Conservation (phyloP, 2,888 invertebrate genomes). For the Volucella inflata region DNA sequence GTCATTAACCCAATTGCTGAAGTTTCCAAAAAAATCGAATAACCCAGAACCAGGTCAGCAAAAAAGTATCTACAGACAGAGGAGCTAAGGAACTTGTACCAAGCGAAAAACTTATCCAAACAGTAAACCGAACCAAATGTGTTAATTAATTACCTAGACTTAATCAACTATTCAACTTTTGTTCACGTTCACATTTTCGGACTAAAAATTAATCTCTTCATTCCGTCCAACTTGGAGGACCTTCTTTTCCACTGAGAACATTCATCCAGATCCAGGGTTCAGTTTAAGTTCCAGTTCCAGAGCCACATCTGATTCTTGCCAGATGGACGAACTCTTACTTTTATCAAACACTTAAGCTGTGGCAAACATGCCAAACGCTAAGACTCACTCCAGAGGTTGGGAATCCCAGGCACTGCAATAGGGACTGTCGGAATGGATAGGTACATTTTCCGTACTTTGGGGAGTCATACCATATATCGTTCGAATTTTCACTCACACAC, state of each 20-base stretch:
- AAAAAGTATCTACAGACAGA: constrained; percentile 20
- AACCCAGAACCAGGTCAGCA: constrained; percentile 31
- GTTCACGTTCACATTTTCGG: constrained; percentile 16
- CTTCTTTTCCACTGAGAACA: not conserved
- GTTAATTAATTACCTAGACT: constrained; percentile 61
- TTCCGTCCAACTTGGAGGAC: not conserved
- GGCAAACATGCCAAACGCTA: constrained; percentile 18
- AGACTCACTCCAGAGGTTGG: not conserved
- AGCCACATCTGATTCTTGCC: too few species aligned
- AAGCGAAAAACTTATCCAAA: not conserved
- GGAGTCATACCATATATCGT: constrained; percentile 16
- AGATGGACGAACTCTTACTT: not conserved
- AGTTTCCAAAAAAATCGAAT: constrained; percentile 8
- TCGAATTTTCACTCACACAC: not conserved
- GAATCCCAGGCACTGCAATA: not conserved
- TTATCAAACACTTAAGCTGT: constrained; percentile 25
- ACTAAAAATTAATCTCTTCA: constrained; percentile 27
- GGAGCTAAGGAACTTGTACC: not conserved
- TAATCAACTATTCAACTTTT: constrained; percentile 56
- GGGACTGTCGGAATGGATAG: not conserved
- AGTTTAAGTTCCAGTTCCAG: too few species aligned
- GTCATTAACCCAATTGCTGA: constrained; percentile 4
- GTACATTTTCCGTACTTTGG: constrained; percentile 15
- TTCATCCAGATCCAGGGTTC: not conserved
- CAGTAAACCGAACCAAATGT: constrained; percentile 40